A percentile compares a stretch with the other conserved stretches of the same genome.
Evolutionary conservation across 1,140 invertebrate genomes (phyloP).

Genomic region (Dendroctonus valens): DNA sequence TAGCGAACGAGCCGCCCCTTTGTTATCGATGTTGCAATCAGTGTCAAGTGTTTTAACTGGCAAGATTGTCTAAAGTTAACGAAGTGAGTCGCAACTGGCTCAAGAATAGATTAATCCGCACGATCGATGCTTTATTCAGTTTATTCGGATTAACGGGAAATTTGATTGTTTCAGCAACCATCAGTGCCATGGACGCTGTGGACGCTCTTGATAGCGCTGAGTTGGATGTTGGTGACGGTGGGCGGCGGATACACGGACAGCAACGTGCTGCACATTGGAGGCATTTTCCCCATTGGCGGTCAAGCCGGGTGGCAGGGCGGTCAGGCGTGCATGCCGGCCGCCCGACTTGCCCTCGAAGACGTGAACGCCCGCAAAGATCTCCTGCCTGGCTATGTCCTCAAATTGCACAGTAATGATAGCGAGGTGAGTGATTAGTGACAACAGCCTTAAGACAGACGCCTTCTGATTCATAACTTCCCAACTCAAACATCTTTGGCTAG

Average conservation of each 20-base stretch:
- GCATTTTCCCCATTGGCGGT: slow-evolving; percentile 94
- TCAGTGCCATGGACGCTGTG: slow-evolving; percentile 44
- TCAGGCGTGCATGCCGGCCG: slow-evolving; percentile 93
- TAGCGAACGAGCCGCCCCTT: no score
- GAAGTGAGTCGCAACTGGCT: background rate
- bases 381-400: slow-evolving; percentile 86
- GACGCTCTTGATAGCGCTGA: slow-evolving; percentile 39
- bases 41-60: background rate
- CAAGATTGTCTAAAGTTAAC: slow-evolving; percentile 1
- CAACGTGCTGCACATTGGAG: slow-evolving; percentile 91
- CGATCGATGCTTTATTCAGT: background rate
- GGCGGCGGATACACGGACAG: slow-evolving; percentile 52
- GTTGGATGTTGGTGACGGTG: slow-evolving; percentile 30
- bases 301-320: slow-evolving; percentile 95
- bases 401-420: slow-evolving; percentile 94
- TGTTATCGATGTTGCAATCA: no score
- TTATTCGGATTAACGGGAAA: background rate
- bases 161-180: slow-evolving; percentile 45
- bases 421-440: no score
- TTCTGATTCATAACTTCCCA: no score
- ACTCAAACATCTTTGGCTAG: no score
- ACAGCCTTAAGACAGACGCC: no score
- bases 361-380: slow-evolving; percentile 89
- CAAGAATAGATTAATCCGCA: background rate
- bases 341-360: slow-evolving; percentile 91